A percentile compares a stretch with the other conserved stretches of the same genome.
phyloP scores from a whole-genome alignment of 2,888 invertebrate genomes.

The Aspidiotus rigidus region DNA sequence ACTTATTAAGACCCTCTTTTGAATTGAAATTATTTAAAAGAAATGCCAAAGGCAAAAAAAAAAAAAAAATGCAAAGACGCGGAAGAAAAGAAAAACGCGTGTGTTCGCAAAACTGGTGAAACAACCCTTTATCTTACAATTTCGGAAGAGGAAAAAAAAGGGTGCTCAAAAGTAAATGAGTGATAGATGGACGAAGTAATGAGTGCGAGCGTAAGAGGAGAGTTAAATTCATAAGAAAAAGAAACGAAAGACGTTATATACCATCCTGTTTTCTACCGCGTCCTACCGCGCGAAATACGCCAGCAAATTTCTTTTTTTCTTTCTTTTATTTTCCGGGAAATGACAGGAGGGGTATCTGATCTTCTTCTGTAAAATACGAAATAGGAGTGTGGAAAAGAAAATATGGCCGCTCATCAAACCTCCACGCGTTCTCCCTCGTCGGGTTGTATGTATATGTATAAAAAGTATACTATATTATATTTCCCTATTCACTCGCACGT shows the following conservation, averaged over 20 bases:
- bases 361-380: constrained; percentile 34
- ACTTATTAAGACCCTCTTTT: constrained; percentile 6
- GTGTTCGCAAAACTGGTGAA: constrained; percentile 31
- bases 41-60: constrained; percentile 9
- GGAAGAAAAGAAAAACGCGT: constrained; percentile 23
- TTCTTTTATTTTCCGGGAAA: constrained; percentile 21
- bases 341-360: constrained; percentile 28
- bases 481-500: constrained; percentile 34
- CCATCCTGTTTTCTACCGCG: constrained; percentile 27
- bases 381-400: constrained; percentile 37
- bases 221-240: constrained; percentile 24
- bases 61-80: constrained; percentile 35
- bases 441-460: constrained; percentile 15
- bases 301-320: constrained; percentile 29
- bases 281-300: constrained; percentile 26
- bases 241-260: constrained; percentile 27
- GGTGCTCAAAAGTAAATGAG: constrained; percentile 31
- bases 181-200: constrained; percentile 33
- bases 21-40: constrained; percentile 3
- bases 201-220: constrained; percentile 25
- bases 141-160: constrained; percentile 26
- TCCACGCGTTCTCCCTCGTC: constrained; percentile 28
- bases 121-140: constrained; percentile 33
- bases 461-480: constrained; percentile 26
- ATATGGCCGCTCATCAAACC: constrained; percentile 39